Conservation (phyloP, 2,113 vertebrate species). For the Mormyrus lacerda region DNA sequence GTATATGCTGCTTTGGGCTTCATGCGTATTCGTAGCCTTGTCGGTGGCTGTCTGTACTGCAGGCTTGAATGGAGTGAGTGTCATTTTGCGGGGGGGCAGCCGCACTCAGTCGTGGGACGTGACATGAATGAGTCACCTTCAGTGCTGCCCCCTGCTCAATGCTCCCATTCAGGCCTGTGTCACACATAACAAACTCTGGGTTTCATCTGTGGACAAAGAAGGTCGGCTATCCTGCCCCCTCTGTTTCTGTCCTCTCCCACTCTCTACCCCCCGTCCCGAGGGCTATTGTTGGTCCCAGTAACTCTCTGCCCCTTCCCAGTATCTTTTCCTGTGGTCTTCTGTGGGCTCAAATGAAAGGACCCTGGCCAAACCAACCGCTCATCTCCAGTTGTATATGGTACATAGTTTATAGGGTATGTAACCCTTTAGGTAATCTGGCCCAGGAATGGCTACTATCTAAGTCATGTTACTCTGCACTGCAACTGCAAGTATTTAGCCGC, state of each 20-base stretch:
- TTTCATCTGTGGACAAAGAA: slow-evolving; percentile 24
- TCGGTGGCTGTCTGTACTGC: neutral
- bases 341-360: neutral
- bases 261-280: neutral
- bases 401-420: neutral
- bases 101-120: slow-evolving; percentile 10
- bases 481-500: neutral
- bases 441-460: neutral
- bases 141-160: slow-evolving; percentile 16
- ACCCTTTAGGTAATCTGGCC: neutral
- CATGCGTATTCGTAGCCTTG: too few relatives aligned
- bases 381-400: neutral
- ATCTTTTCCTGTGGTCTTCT: neutral
- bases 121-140: slow-evolving; percentile 26
- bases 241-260: neutral
- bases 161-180: slow-evolving; percentile 6
- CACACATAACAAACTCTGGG: slow-evolving; percentile 20
- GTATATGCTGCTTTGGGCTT: neutral
- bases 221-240: slow-evolving; percentile 14
- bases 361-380: neutral
- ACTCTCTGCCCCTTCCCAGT: neutral
- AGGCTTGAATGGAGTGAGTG: slow-evolving; percentile 1
- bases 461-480: too few relatives aligned
- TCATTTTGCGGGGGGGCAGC: neutral
- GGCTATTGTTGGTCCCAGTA: neutral